These are phyloP conservation scores for Diachrysia chrysitis DNA, from an alignment of 2,888 invertebrate genomes.

Conservation along the genomic window DNA sequence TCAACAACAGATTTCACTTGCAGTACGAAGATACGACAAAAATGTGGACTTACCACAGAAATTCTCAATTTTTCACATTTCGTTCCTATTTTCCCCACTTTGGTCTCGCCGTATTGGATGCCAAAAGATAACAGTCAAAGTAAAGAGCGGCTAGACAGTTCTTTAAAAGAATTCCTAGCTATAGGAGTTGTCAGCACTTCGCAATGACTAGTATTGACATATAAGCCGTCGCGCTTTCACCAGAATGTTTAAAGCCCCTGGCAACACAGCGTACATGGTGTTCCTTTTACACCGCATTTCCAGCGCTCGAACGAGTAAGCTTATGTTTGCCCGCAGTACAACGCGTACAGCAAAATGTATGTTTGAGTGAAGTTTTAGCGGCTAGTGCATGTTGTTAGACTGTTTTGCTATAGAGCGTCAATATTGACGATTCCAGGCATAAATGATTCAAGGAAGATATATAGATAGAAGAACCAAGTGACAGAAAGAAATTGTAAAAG, in stretches of 20 bases:
- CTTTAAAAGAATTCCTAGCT: conserved; percentile 32
- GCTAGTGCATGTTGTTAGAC: conserved; percentile 13
- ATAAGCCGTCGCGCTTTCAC: conserved; percentile 52
- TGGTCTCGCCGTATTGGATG: conserved; percentile 16
- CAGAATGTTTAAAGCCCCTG: conserved; percentile 66
- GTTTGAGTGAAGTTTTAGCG: conserved; percentile 26
- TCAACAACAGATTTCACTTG: not conserved
- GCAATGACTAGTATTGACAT: conserved; percentile 54
- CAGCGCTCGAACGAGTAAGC: conserved; percentile 47
- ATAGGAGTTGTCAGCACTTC: conserved; percentile 40
- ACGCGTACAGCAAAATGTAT: conserved; percentile 39
- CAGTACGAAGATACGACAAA: conserved; percentile 17
- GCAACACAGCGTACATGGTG: conserved; percentile 59
- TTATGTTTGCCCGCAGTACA: conserved; percentile 57
- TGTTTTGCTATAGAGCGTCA: conserved; percentile 9
- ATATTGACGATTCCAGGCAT: not conserved
- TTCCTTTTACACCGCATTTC: conserved; percentile 59
- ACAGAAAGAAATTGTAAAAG: too few species aligned
- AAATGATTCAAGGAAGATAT: not conserved
- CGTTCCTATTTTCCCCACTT: conserved; percentile 6
- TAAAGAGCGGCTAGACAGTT: conserved; percentile 17
- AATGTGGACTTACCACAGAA: conserved; percentile 1
- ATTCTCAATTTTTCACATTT: conserved; percentile 20
- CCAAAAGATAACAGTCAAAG: conserved; percentile 42
- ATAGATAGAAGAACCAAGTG: too few species aligned